These are phyloP conservation scores for Macaria notata DNA, from an alignment of 2,888 invertebrate species.

Conservation along the genomic window DNA sequence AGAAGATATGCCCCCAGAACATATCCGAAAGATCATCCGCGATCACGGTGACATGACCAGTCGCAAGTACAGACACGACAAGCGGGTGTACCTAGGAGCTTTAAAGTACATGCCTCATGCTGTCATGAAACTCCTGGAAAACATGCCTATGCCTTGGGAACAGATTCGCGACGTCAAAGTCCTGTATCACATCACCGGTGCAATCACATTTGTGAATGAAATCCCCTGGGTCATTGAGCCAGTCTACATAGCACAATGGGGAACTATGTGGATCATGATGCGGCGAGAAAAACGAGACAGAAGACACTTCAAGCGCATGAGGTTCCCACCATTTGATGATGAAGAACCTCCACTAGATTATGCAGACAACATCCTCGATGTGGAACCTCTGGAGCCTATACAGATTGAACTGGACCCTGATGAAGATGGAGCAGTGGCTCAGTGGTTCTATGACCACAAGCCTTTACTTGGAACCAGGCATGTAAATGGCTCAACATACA, in stretches of 20 bases:
- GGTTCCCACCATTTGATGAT: conserved; percentile 99
- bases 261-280: conserved; percentile 99
- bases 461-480: conserved; percentile 95
- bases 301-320: conserved; percentile 99
- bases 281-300: conserved; percentile 98
- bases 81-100: conserved; percentile 98
- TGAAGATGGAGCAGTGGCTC: conserved; percentile 94
- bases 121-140: conserved; percentile 98
- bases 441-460: conserved; percentile 99
- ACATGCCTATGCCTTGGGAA: conserved; percentile 99
- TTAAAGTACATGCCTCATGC: conserved; percentile 99
- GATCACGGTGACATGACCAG: conserved; percentile 99
- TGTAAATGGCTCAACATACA: conserved; percentile 98
- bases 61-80: conserved; percentile 98
- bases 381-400: conserved; percentile 99
- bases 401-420: conserved; percentile 98
- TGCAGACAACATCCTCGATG: conserved; percentile 99
- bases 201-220: conserved; percentile 99
- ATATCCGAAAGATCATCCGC: conserved; percentile 98
- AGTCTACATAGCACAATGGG: conserved; percentile 99
- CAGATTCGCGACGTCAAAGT: conserved; percentile 99
- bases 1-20: conserved; percentile 99
- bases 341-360: conserved; percentile 99
- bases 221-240: conserved; percentile 99
- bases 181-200: conserved; percentile 99